Base-by-base conservation (phyloP, 2,113 vertebrate genomes). In the Nicator chloris region DNA sequence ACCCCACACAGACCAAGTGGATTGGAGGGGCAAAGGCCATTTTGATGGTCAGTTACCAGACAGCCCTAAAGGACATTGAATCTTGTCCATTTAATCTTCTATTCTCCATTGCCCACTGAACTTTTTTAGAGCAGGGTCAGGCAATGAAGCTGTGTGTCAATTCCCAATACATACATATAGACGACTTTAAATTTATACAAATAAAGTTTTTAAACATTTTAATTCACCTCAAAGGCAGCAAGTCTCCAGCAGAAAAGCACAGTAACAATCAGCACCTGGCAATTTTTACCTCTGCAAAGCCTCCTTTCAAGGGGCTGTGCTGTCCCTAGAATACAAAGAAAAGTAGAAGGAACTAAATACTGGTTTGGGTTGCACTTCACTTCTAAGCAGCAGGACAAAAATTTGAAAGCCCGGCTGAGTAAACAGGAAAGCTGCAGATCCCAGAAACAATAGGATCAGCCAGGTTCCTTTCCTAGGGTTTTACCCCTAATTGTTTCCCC, bases 391-490 rank as follows among this genome's bases (percentile, higher is more conserved):
- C 11, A n/a, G 47, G n/a, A 42, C 70, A 92, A 94, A 57, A 69
- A 78, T 78, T 88, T 70, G 80, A 93, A 97, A 96, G 83, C 27
- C 63, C 14, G 5, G 66, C 65, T 87, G 60, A 90, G 45, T 77
- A 93, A 94, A 94, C 92, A 96, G 91, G 85, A 95, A 95, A 92
- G 71, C 86, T 23, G 4, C 44, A 95, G 92, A 88, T 82, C 80
- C 69, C 88, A 80, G 82, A 82, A 89, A 95, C 91, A 93, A 92
- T 5, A 77, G 57, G 64, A 94, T 95, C 86, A 68, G 78, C 66
- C 82, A 93, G 83, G 69, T 60, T 95, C 75, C 28, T 72, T 86
- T 94, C 90, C 42, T 84, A 89, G 37, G 27, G 37, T 76, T 93
- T 93, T 88, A 85, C n/a, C 64, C 91, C 27, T 44, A 70, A 76